Evolutionary conservation across 1,140 invertebrate genomes (phyloP).

Genomic region (Polypedilum vanderplanki): DNA sequence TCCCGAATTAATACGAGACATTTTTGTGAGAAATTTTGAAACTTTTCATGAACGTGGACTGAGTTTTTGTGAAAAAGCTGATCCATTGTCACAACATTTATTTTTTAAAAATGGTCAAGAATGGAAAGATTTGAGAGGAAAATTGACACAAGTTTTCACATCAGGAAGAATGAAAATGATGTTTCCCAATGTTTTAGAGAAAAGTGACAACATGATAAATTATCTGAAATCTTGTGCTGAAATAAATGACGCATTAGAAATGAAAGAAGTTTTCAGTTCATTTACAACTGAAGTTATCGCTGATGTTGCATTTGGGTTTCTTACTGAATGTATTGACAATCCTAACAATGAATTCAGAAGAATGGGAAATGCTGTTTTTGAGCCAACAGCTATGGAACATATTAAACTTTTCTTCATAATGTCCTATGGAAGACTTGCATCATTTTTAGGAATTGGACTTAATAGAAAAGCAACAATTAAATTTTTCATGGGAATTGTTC

Average conservation of each 20-base stretch:
- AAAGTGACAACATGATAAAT: constrained; percentile 42
- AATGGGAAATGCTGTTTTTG: constrained; percentile 29
- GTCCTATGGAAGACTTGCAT: constrained; percentile 24
- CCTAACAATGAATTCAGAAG: constrained; percentile 39
- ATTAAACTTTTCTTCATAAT: not conserved
- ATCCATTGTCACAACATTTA: constrained; percentile 49
- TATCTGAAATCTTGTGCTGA: constrained; percentile 37
- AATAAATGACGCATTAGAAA: constrained; percentile 38
- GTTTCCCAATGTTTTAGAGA: constrained; percentile 44
- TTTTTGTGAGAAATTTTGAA: constrained; percentile 41
- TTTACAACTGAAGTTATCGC: constrained; percentile 43
- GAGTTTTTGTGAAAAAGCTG: constrained; percentile 46
- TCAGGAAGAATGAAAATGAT: constrained; percentile 48
- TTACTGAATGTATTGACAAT: constrained; percentile 38
- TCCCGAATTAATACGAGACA: constrained; percentile 38
- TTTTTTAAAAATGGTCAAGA: constrained; percentile 45
- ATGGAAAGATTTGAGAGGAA: constrained; percentile 45
- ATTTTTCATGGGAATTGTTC: constrained; percentile 51
- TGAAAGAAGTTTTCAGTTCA: constrained; percentile 38
- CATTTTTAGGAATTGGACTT: constrained; percentile 35
- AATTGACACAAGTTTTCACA: constrained; percentile 46
- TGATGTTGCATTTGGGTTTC: constrained; percentile 40
- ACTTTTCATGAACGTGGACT: constrained; percentile 43
- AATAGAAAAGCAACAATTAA: constrained; percentile 40
- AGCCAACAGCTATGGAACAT: not conserved